Evolutionary conservation across 2,888 invertebrate genomes (phyloP).

Genomic region (Amblyteles armatorius): DNA sequence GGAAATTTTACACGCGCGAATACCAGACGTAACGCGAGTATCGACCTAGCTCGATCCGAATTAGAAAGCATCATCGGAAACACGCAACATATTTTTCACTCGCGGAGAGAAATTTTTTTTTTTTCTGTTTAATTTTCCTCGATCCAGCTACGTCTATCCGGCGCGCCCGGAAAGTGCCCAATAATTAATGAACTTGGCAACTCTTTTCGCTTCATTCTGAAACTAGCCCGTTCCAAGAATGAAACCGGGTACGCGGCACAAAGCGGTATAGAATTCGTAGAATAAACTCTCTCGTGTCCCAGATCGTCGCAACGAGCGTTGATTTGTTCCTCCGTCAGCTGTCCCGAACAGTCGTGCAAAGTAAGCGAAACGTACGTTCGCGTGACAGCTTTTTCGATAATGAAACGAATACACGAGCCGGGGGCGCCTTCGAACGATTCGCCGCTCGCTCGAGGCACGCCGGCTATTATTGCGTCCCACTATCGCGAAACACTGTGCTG

Average conservation of each 20-base stretch:
- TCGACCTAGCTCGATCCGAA: constrained; percentile 61
- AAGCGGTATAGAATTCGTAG: constrained; percentile 25
- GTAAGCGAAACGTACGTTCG: not conserved
- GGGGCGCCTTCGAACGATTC: constrained; percentile 13
- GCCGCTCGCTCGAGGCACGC: constrained; percentile 1
- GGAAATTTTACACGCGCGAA: constrained; percentile 53
- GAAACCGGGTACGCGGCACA: constrained; percentile 38
- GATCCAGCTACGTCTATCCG: constrained; percentile 13
- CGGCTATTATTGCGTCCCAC: constrained; percentile 16
- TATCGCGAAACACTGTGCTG: constrained; percentile 14
- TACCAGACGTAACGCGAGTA: constrained; percentile 61
- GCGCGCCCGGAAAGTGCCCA: constrained; percentile 3
- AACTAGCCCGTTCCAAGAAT: constrained; percentile 48
- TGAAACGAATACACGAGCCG: constrained; percentile 5
- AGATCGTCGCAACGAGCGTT: constrained; percentile 33
- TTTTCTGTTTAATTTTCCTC: not conserved
- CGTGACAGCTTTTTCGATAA: constrained; percentile 11
- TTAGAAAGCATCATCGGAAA: constrained; percentile 60
- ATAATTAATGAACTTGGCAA: constrained; percentile 60
- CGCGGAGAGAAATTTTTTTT: not conserved
- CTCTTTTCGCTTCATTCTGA: not conserved
- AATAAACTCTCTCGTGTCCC: constrained; percentile 39
- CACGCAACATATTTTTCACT: constrained; percentile 30
- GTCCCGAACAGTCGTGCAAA: constrained; percentile 1
- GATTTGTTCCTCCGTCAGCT: constrained; percentile 47